Evolutionary conservation across 2,888 invertebrate species (phyloP), one percentile per base, ranked within the genome.

Genomic region (Idaea dimidiata): DNA sequence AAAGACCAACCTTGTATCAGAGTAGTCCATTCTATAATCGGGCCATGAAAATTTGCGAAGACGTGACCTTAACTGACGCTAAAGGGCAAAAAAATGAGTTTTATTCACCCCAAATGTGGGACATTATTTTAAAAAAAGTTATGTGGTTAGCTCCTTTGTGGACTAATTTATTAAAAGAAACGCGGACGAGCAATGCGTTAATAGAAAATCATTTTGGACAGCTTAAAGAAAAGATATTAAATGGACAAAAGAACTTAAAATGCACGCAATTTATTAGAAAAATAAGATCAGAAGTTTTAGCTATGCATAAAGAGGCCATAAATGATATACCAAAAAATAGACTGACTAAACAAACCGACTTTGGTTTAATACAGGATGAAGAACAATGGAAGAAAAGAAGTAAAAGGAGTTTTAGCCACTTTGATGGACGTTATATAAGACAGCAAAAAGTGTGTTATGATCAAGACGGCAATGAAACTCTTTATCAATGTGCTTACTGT

Each of bases 121-220:
- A 53, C 6, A 53, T 62, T 31, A 62, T 62, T 56, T 6, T 56
- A 10, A 32, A 17, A 62, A 62, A 62, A 59, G 58, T 55, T 18
- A 10, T 43, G 1, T 24, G 16, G 62, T 56, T 62, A 7, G 18
- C 59, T 10, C 59, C 56, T 10, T 17, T 59, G 10, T 59, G 56
- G 56, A 59, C 59, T 14, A 59, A 62, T 43, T 16, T 62, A 6
- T n/a, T 56, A 10, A 62, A 59, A 56, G 14, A 59, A 24, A 24
- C 32, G 0, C 17, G 24, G 17, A 56, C 6, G 0, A 62, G 43
- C 17, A 62, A 62, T 59, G 59, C 43, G 3, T 33, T 53, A 16
- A 53, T 59, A 32, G 58, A 62, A 62, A 62, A 62, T 16, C 53
- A 56, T 24, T 62, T 62, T 14, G 62, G 59, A 1, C 62, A 59